Evolutionary conservation across 1,140 invertebrate genomes (phyloP), one percentile per base, ranked within the genome.

Genomic region (Macrosteles quadrilineatus): DNA sequence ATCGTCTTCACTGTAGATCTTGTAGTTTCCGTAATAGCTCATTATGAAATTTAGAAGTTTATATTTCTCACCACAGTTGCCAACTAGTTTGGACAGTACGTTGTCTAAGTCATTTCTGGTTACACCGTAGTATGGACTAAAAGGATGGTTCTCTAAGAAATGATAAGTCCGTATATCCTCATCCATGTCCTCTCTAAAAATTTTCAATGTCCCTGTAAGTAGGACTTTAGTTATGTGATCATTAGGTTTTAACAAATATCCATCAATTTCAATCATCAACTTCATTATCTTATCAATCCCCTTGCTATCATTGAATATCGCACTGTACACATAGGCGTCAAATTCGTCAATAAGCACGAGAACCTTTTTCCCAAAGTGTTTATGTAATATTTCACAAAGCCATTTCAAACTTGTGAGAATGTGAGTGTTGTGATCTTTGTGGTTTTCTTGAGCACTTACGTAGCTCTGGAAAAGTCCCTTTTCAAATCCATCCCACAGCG

Each of bases 341-440:
- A 53, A 53, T 4, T 19, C 47, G n/a, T 53, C 47, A 19, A 53
- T 53, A 19, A 53, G 23, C 3, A 53, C 23, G 4, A 53, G n/a
- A 19, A 53, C 47, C n/a, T 53, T 53, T 53, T 53, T 53, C 3
- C n/a, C n/a, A 19, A 53, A 53, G n/a, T 53, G n/a, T 53, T n/a
- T 53, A 53, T 53, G n/a, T 9, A 53, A 19, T 19, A 53, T 53
- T 25, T 53, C 23, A 19, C 3, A 4, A 3, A 53, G n/a, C n/a
- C n/a, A 53, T 19, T n/a, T 53, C 23, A 53, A 19, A 19, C 47
- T 53, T 19, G n/a, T 25, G 6, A 53, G 23, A 53, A 36, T 36
- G 32, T 36, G 32, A 4, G 47, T 25, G 23, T 53, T 25, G n/a
- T 53, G 47, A 6, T 53, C 47, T 6, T n/a, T 53, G 6, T n/a